Conservation (phyloP, 2,113 vertebrate genomes). For the Limanda limanda region DNA sequence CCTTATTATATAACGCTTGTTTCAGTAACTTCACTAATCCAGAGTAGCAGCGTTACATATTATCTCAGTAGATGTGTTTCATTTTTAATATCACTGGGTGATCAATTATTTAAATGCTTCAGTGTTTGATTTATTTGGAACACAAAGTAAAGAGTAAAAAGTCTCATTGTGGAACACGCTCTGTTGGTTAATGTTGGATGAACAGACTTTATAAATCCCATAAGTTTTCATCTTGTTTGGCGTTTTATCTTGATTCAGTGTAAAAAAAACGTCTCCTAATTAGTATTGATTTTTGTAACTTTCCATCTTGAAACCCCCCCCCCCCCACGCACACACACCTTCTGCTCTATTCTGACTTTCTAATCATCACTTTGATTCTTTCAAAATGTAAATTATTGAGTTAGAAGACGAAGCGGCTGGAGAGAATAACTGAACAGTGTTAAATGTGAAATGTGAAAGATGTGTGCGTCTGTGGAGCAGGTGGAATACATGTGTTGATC, state of each 20-base stretch:
- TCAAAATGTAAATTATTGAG: conserved; percentile 8
- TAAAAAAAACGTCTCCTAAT: conserved; percentile 12
- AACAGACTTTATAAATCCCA: conserved; percentile 9
- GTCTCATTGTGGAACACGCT: background rate
- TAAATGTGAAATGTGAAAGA: background rate
- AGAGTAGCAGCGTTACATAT: too few relatives aligned
- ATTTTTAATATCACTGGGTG: too few relatives aligned
- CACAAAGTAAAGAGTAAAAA: background rate
- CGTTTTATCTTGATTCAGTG: conserved; percentile 29
- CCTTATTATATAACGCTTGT: too few relatives aligned
- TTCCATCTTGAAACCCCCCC: background rate
- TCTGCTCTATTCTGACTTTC: background rate
- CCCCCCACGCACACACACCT: background rate
- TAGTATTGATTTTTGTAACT: conserved; percentile 23
- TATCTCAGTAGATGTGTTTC: too few relatives aligned
- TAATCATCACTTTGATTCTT: background rate
- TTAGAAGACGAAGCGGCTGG: background rate
- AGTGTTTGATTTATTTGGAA: too few relatives aligned
- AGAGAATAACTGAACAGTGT: background rate
- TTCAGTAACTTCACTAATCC: too few relatives aligned
- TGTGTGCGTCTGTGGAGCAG: background rate
- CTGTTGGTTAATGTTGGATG: background rate
- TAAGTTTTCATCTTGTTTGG: conserved; percentile 5
- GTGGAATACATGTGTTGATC: conserved; percentile 5
- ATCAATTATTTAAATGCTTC: too few relatives aligned